Base-by-base conservation (phyloP, 2,797 vertebrate genomes). In the Alfaro cultratus region DNA sequence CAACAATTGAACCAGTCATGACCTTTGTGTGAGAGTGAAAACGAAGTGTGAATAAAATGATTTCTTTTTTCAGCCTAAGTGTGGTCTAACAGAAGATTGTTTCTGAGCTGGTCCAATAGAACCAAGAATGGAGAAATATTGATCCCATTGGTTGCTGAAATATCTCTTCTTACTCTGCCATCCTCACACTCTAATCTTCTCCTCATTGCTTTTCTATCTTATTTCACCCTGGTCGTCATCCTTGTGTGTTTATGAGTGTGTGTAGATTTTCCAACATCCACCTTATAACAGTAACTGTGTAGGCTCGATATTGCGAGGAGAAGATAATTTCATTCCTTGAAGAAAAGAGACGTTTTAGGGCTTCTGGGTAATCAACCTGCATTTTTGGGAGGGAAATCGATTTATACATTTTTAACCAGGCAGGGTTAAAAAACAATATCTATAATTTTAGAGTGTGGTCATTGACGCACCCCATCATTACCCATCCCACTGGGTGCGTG, bases 351-450 rank as follows among this genome's bases (percentile, higher is more conserved):
- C 74, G 76, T 53, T 78, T 64, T 85, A 41, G 53, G 43, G 36
- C 15, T 64, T 81, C 31, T 64, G 80, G 81, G 90, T 39, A 45
- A 87, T 89, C 70, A 51, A 1, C 29, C 75, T 84, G 78, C 75
- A 88, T 91, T 92, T 34, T 92, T 82, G 73, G 71, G 73, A 87
- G 45, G 85, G 77, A 89, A 89, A 94, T 91, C 86, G 91, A 91
- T 93, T 86, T 86, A 91, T 93, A 91, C 83, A 88, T 91, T 92
- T 93, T 93, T 92, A 93, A 94, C 80, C 88, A 91, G 85, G 80
- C 87, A 81, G 79, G 87, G 85, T 90, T 90, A 92, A 90, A 92
- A 39, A 89, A 68, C 64, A 68, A 26, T 80, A 77, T 87, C 88
- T 86, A 80, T 77, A 74, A 83, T 86, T 89, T 84, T 90, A 80